Evolutionary conservation across 2,888 invertebrate species (phyloP).

Genomic region (Athalia cordata): DNA sequence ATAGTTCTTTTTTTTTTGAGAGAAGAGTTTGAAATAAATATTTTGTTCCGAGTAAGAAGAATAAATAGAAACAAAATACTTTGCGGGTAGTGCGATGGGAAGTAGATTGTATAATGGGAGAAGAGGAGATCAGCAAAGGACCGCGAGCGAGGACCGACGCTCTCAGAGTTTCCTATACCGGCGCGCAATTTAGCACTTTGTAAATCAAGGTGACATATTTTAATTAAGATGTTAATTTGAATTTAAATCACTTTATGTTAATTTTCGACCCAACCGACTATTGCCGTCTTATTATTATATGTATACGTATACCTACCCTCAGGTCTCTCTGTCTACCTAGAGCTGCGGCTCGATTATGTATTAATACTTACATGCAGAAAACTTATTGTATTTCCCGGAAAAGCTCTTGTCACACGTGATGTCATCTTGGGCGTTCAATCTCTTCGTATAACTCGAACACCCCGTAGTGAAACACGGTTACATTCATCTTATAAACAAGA

Average conservation of each 20-base stretch:
- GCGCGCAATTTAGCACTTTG: slow-evolving; percentile 47
- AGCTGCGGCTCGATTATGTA: no score
- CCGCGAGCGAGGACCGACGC: neutral
- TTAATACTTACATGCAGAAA: no score
- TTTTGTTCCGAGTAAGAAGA: no score
- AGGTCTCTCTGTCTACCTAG: neutral
- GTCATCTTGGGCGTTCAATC: no score
- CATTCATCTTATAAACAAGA: neutral
- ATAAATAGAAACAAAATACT: no score
- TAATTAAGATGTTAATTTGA: slow-evolving; percentile 49
- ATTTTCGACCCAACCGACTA: slow-evolving; percentile 39
- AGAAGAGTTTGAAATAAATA: no score
- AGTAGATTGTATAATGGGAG: slow-evolving; percentile 10
- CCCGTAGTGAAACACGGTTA: no score
- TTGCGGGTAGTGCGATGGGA: slow-evolving; percentile 62
- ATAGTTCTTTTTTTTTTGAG: no score
- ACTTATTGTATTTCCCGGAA: no score
- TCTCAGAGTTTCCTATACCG: slow-evolving; percentile 20
- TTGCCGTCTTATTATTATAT: neutral
- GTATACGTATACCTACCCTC: neutral
- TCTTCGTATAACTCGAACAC: no score
- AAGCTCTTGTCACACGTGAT: no score
- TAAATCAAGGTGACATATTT: slow-evolving; percentile 48
- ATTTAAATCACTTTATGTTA: slow-evolving; percentile 48
- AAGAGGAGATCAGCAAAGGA: neutral